Evolutionary conservation across 2,888 invertebrate species (phyloP).

Genomic region (Philonicus albiceps): DNA sequence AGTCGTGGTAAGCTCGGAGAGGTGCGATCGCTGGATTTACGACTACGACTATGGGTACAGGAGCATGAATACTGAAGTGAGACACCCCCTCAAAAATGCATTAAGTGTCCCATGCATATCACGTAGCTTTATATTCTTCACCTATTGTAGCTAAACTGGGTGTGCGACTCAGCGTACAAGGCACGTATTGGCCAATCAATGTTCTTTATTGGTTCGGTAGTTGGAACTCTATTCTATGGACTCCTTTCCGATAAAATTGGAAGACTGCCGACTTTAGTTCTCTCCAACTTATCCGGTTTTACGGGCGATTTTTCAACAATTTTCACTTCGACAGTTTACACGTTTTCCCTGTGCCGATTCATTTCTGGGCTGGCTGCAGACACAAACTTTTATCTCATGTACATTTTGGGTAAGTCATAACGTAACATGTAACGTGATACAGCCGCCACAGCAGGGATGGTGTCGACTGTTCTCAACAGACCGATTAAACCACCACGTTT

Average conservation of each 20-base stretch:
- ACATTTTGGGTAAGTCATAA: conserved; percentile 66
- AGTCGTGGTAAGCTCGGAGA: conserved; percentile 56
- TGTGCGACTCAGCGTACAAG: conserved; percentile 70
- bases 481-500: not conserved
- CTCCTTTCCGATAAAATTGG: conserved; percentile 68
- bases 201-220: conserved; percentile 70
- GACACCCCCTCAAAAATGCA: conserved; percentile 41
- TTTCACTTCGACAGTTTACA: conserved; percentile 63
- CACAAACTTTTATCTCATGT: conserved; percentile 70
- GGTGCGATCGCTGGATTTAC: conserved; percentile 68
- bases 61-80: conserved; percentile 72
- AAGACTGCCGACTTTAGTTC: conserved; percentile 67
- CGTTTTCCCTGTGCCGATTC: conserved; percentile 67
- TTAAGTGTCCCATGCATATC: not conserved
- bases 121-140: conserved; percentile 20
- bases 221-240: conserved; percentile 68
- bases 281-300: conserved; percentile 67
- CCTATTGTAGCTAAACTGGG: conserved; percentile 65
- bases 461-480: not conserved
- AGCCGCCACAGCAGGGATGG: not conserved
- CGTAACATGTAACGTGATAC: not conserved
- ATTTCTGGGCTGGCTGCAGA: conserved; percentile 70
- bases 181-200: conserved; percentile 69
- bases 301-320: conserved; percentile 67
- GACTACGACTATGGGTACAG: conserved; percentile 67